phyloP scores from a whole-genome alignment of 2,888 invertebrate genomes.

The Sthenelais limicola region DNA sequence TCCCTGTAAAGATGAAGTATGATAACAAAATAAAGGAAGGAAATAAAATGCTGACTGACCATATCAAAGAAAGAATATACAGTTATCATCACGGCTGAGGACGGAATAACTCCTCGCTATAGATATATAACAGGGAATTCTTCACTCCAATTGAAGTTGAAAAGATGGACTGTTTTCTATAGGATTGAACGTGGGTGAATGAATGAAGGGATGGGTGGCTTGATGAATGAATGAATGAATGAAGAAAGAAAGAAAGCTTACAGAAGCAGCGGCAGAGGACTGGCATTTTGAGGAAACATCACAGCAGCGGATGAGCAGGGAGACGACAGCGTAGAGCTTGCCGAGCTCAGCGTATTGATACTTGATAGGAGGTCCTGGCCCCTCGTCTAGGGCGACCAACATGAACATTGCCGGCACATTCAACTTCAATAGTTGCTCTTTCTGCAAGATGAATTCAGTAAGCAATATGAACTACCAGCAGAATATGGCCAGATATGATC shows the following conservation, averaged over 20 bases:
- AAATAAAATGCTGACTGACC: no score
- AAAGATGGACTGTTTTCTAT: no score
- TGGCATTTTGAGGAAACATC: conserved; percentile 81
- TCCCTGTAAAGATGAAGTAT: conserved; percentile 40
- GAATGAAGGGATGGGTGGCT: no score
- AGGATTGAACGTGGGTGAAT: no score
- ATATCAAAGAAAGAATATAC: no score
- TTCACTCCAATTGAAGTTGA: no score
- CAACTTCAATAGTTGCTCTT: conserved; percentile 77
- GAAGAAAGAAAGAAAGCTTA: no score
- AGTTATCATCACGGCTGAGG: no score
- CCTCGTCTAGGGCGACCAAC: conserved; percentile 91
- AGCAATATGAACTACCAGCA: not conserved
- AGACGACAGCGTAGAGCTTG: conserved; percentile 93
- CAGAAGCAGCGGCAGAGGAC: conserved; percentile 71
- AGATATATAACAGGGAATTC: no score
- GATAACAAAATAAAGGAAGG: no score
- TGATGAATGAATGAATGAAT: no score
- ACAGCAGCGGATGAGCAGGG: conserved; percentile 91
- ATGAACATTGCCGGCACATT: conserved; percentile 93
- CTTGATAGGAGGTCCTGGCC: conserved; percentile 92
- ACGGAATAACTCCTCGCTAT: no score
- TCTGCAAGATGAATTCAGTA: conserved; percentile 53
- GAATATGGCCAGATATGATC: not conserved
- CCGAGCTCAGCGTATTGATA: conserved; percentile 96